These are phyloP conservation scores for Pteronotus mesoamericanus DNA, from an alignment of 2,797 vertebrate species.

Conservation along the genomic window DNA sequence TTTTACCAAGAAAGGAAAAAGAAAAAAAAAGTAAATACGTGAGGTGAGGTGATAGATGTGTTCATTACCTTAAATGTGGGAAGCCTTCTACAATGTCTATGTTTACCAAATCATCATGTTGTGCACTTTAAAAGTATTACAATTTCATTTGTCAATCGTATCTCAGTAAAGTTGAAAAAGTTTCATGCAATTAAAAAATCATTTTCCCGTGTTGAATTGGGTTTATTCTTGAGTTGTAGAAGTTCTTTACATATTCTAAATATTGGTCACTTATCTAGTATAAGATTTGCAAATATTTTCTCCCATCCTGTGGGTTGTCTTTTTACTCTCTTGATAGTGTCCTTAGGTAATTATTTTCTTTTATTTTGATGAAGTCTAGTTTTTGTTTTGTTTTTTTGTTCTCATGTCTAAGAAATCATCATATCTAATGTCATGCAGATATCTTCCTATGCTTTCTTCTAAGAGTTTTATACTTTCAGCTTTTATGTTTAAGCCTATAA, in stretches of 20 bases:
- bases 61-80: not conserved
- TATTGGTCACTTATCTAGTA: not conserved
- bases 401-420: not conserved
- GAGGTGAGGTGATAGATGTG: not conserved
- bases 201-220: not conserved
- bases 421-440: not conserved
- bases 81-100: not conserved
- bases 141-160: not conserved
- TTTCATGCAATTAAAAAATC: not conserved
- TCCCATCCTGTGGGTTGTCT: not conserved
- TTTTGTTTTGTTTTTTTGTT: not conserved
- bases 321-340: not conserved
- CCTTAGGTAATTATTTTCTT: not conserved
- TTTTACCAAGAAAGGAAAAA: not conserved
- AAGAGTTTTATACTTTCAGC: not conserved
- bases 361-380: not conserved
- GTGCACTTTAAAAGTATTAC: not conserved
- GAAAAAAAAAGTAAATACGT: not conserved
- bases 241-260: not conserved
- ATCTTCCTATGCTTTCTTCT: not conserved
- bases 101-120: not conserved
- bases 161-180: not conserved
- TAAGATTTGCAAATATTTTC: conserved; percentile 8
- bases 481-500: not conserved
- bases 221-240: not conserved